Evolutionary conservation across 1,140 invertebrate genomes (phyloP).

Genomic region (Ceratina australensis): DNA sequence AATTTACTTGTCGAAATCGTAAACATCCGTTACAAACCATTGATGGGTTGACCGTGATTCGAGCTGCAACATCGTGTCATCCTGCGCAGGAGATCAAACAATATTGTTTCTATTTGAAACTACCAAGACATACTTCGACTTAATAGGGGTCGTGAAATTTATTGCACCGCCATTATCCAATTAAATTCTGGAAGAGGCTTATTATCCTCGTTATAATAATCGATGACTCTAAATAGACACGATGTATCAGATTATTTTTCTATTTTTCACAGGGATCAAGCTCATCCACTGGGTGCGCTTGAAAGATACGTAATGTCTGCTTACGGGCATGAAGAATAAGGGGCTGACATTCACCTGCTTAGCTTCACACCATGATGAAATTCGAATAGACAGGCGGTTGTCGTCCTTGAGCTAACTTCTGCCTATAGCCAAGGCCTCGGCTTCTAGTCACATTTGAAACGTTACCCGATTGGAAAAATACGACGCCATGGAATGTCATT

Average conservation of each 20-base stretch:
- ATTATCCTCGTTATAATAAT: background rate
- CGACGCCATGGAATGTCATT: conserved; percentile 64
- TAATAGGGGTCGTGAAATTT: background rate
- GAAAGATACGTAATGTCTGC: conserved; percentile 46
- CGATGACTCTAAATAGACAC: too few relatives aligned
- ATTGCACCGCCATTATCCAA: background rate
- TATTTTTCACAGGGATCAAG: conserved; percentile 34
- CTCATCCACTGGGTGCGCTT: background rate
- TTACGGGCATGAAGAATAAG: conserved; percentile 52
- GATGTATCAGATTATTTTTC: too few relatives aligned
- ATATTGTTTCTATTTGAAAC: background rate
- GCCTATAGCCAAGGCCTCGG: conserved; percentile 57
- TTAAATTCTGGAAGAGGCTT: too few relatives aligned
- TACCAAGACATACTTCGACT: background rate
- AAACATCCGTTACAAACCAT: background rate
- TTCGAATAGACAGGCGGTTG: conserved; percentile 62
- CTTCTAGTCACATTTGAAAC: conserved; percentile 56
- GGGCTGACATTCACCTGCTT: conserved; percentile 66
- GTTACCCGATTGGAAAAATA: conserved; percentile 60
- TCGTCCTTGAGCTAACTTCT: conserved; percentile 66
- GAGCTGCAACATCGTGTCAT: background rate
- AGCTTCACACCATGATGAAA: conserved; percentile 61
- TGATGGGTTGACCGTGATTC: background rate
- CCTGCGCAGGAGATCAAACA: background rate
- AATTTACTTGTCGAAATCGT: background rate